Conservation (phyloP, 2,797 vertebrate genomes). For the Gallinago stenura region DNA sequence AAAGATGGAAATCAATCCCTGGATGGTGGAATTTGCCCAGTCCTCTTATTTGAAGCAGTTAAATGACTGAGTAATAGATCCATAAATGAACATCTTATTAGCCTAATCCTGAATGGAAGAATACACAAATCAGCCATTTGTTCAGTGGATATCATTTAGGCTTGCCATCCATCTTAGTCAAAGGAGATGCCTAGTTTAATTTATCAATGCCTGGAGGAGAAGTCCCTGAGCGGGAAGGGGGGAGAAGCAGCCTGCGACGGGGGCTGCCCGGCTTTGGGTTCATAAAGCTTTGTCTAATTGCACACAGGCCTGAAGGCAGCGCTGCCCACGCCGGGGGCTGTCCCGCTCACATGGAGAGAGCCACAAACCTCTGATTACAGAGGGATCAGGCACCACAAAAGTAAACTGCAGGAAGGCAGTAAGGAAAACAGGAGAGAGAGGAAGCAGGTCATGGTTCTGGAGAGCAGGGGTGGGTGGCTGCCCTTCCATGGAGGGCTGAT, state of each 20-base stretch:
- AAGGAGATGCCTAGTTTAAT: constrained; percentile 75
- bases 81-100: constrained; percentile 85
- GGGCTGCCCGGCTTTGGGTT: background rate
- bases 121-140: constrained; percentile 79
- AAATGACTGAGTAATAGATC: constrained; percentile 81
- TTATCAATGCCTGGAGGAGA: constrained; percentile 74
- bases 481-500: background rate
- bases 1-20: constrained; percentile 15
- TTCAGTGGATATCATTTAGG: constrained; percentile 68
- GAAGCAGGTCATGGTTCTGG: background rate
- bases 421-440: background rate
- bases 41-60: constrained; percentile 56
- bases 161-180: constrained; percentile 85
- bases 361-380: background rate
- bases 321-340: background rate
- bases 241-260: background rate
- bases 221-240: background rate
- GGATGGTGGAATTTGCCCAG: background rate
- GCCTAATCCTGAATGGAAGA: constrained; percentile 79
- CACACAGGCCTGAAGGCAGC: background rate
- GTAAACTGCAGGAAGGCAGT: background rate
- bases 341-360: background rate
- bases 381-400: background rate
- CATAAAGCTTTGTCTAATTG: background rate
- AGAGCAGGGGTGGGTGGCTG: background rate